These are phyloP conservation scores for Zygaena filipendulae DNA, from an alignment of 2,888 invertebrate genomes.

Conservation along the genomic window DNA sequence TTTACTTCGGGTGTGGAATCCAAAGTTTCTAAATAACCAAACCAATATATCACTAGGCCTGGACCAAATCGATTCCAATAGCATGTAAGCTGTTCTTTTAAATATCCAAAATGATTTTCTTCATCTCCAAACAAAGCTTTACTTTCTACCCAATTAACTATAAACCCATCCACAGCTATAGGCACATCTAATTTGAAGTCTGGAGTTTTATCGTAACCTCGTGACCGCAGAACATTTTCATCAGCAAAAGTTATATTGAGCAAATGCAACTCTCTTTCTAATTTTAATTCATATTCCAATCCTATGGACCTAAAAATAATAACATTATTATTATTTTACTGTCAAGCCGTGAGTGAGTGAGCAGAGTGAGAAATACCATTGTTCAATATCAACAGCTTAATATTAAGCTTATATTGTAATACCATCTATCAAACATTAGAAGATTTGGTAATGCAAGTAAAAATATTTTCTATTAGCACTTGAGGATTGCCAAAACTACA, in stretches of 20 bases:
- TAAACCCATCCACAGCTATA: constrained; percentile 83
- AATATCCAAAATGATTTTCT: constrained; percentile 81
- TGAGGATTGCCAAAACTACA: too few species aligned
- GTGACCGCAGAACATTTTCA: constrained; percentile 81
- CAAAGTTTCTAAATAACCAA: constrained; percentile 82
- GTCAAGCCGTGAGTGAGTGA: too few species aligned
- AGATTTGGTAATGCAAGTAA: too few species aligned
- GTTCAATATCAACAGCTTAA: too few species aligned
- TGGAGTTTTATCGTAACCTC: constrained; percentile 95
- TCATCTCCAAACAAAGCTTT: constrained; percentile 95
- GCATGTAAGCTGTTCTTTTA: constrained; percentile 86
- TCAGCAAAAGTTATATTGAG: constrained; percentile 67
- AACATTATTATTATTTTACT: too few species aligned
- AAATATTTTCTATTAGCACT: too few species aligned
- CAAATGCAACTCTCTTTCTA: constrained; percentile 70
- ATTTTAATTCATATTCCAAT: constrained; percentile 84
- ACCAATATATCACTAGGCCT: constrained; percentile 96
- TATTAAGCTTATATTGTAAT: too few species aligned
- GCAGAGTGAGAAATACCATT: too few species aligned
- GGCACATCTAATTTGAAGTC: constrained; percentile 93
- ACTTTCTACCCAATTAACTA: constrained; percentile 96
- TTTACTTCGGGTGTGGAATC: constrained; percentile 75
- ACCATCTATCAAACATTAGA: too few species aligned
- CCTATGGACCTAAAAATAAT: constrained; percentile 75
- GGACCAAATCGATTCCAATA: constrained; percentile 96